These are phyloP conservation scores for Mergus octosetaceus DNA, from an alignment of 2,797 vertebrate genomes.

Conservation along the genomic window DNA sequence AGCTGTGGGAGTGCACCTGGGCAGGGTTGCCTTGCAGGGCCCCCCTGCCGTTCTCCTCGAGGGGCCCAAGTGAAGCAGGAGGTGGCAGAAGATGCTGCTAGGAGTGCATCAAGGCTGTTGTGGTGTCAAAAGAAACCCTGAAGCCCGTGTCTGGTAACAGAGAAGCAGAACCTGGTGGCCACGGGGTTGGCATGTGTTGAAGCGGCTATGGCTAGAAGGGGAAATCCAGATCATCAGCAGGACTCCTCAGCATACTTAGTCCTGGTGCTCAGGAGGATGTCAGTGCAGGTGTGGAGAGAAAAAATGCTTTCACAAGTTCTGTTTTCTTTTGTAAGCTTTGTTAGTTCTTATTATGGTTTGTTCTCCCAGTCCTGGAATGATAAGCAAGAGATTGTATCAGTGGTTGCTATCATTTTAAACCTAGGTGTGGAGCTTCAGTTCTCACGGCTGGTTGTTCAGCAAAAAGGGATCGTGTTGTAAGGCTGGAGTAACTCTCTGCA, in stretches of 20 bases:
- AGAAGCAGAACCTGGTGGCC: background rate
- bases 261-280: rapidly evolving
- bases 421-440: constrained; percentile 33
- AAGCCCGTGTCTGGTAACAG: background rate
- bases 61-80: background rate
- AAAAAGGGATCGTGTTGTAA: background rate
- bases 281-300: background rate
- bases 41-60: background rate
- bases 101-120: background rate
- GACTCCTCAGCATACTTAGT: background rate
- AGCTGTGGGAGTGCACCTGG: background rate
- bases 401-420: background rate
- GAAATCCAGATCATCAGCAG: background rate
- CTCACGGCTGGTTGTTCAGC: background rate
- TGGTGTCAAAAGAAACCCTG: background rate
- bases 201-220: background rate
- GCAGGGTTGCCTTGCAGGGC: background rate
- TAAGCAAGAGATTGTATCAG: constrained; percentile 13
- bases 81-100: background rate
- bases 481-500: background rate
- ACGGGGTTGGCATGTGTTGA: background rate
- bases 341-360: background rate
- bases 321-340: background rate
- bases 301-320: background rate
- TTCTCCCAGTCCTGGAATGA: background rate